phyloP scores from a whole-genome alignment of 1,140 invertebrate genomes.

The Saccostrea cuccullata region DNA sequence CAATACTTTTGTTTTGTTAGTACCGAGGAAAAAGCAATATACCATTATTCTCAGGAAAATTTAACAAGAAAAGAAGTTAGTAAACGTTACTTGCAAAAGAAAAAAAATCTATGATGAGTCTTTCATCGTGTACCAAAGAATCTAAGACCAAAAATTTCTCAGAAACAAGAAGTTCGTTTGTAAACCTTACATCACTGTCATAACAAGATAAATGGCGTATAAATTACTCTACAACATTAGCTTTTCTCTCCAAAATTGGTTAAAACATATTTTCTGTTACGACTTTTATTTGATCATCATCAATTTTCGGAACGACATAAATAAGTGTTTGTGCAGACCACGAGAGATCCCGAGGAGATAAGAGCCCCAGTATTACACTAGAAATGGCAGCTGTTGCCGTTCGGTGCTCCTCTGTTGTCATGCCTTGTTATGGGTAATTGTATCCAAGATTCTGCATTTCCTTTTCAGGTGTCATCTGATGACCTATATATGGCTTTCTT shows the following conservation, averaged over 20 bases:
- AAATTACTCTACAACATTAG: constrained; percentile 27
- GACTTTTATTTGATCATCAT: constrained; percentile 36
- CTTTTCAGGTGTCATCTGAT: constrained; percentile 15
- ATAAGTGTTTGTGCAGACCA: constrained; percentile 5
- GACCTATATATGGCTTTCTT: constrained; percentile 4
- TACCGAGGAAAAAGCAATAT: no score
- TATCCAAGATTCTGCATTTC: not conserved
- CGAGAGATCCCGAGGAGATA: not conserved
- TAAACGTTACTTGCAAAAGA: not conserved
- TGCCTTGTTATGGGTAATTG: not conserved
- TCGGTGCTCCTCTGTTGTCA: not conserved
- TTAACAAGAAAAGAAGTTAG: no score
- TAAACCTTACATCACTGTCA: not conserved
- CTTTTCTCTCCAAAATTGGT: constrained; percentile 26
- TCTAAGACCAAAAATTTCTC: not conserved
- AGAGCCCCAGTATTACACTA: not conserved
- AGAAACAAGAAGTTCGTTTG: not conserved
- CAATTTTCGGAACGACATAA: constrained; percentile 26
- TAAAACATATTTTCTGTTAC: constrained; percentile 29
- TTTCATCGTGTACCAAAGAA: not conserved
- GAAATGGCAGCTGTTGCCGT: not conserved
- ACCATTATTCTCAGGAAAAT: no score
- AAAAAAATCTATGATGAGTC: not conserved
- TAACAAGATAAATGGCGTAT: constrained; percentile 19
- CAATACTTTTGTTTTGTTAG: no score